Base-by-base conservation (phyloP, 2,888 invertebrate genomes). In the Eumacrocentrus americanus region DNA sequence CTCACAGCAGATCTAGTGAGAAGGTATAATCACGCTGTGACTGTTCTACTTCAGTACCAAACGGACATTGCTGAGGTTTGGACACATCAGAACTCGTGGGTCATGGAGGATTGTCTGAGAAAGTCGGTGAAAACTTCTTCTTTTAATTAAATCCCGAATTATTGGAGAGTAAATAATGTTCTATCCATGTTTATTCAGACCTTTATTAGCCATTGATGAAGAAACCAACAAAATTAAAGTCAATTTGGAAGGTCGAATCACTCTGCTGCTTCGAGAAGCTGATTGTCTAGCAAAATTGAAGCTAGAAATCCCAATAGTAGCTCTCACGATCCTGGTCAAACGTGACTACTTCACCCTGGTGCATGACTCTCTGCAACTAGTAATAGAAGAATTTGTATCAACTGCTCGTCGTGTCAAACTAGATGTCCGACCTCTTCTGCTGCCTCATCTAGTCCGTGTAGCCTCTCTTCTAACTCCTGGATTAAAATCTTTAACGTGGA, bases 361-460 rank as follows among this genome's bases (percentile, higher is more conserved):
- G 52, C 89, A 89, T 71, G 91, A 93, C 78, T 90, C 91, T 0
- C 81, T 93, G 55, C 81, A 93, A 89, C 88, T 91, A 75, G 84
- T 94, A 42, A 85, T 94, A 59, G 89, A 91, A 75, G 89, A 91
- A 78, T 92, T 92, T 71, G 82, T 90, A 29, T 82, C 84, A 47
- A 89, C 89, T 1, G 89, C 92, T 0, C 85, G 87, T 55, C 86
- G 88, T 25, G 93, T 94, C 0, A 93, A 94, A 74, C 82, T 90
- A 44, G 95, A 95, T 82, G 92, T 96, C 12, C 87, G 95, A n/a
- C 93, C 94, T 18, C 83, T 98, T 52, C 89, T 97, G 76, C 84
- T 94, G 29, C 94, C 95, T 0, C 95, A 95, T 83, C 84, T 95
- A 63, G 90, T 92, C 22, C 88, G 91, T 20, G 85, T 97, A 11